Evolutionary conservation across 2,797 vertebrate genomes (phyloP).

Genomic region (Diplodus puntazzo): DNA sequence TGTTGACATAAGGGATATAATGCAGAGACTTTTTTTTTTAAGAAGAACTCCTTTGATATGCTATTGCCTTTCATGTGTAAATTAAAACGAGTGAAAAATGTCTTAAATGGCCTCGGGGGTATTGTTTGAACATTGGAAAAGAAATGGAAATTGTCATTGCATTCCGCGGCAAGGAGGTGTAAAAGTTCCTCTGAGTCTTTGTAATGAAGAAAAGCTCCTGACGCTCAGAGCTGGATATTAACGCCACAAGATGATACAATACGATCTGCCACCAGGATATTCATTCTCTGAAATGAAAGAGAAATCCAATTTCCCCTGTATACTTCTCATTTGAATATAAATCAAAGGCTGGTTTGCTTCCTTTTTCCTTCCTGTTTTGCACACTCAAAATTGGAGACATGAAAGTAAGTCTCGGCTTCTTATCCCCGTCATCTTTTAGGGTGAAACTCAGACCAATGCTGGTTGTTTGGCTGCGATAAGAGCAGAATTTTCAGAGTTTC

Average conservation of each 20-base stretch:
- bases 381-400: slow-evolving; percentile 58
- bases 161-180: slow-evolving; percentile 45
- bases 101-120: slow-evolving; percentile 61
- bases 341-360: slow-evolving; percentile 66
- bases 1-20: slow-evolving; percentile 46
- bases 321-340: slow-evolving; percentile 79
- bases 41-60: slow-evolving; percentile 66
- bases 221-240: slow-evolving; percentile 74
- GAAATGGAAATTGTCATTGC: slow-evolving; percentile 64
- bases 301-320: slow-evolving; percentile 79
- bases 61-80: slow-evolving; percentile 75
- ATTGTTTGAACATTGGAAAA: slow-evolving; percentile 68
- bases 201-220: slow-evolving; percentile 61
- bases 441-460: slow-evolving; percentile 4
- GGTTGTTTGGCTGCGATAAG: slow-evolving; percentile 4
- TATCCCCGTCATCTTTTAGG: slow-evolving; percentile 42
- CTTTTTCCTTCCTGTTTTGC: slow-evolving; percentile 47
- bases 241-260: slow-evolving; percentile 68
- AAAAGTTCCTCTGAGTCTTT: slow-evolving; percentile 61
- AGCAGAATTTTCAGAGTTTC: not conserved
- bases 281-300: slow-evolving; percentile 75
- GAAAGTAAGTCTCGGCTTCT: slow-evolving; percentile 45
- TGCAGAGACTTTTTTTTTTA: slow-evolving; percentile 35
- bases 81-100: slow-evolving; percentile 64
- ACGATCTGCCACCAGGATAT: slow-evolving; percentile 72